phyloP scores from a whole-genome alignment of 2,113 vertebrate genomes.

The Nibea albiflora region DNA sequence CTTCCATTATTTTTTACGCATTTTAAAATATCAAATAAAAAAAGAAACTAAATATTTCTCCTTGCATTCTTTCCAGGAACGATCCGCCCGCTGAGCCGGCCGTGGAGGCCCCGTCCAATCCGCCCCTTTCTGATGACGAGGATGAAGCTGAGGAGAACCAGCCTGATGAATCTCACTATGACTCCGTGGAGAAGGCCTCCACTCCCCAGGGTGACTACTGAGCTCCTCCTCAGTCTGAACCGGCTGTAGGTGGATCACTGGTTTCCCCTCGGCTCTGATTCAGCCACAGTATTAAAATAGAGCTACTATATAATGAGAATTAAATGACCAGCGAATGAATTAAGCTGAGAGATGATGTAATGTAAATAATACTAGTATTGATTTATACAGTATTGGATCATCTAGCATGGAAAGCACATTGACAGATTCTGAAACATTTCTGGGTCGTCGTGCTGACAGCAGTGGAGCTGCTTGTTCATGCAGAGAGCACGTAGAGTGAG shows the following conservation, averaged over 20 bases:
- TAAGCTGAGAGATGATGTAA: constrained; percentile 11
- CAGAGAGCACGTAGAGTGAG: not conserved
- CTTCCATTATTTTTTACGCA: not conserved
- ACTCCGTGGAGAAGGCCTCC: constrained; percentile 53
- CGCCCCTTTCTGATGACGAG: constrained; percentile 53
- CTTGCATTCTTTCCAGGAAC: not conserved
- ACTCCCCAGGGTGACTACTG: constrained; percentile 9
- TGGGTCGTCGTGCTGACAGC: not conserved
- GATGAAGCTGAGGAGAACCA: constrained; percentile 24
- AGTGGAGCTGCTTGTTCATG: not conserved
- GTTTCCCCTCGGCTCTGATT: constrained; percentile 19
- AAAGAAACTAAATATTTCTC: not conserved
- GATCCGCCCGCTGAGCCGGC: constrained; percentile 33
- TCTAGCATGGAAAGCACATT: not conserved
- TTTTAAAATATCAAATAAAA: not conserved
- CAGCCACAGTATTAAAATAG: not conserved
- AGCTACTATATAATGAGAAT: not conserved
- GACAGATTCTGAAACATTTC: not conserved
- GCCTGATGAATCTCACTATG: constrained; percentile 53
- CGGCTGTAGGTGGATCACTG: constrained; percentile 6
- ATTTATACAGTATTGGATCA: constrained; percentile 17
- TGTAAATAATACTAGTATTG: constrained; percentile 24
- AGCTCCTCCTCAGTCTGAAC: not conserved
- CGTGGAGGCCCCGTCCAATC: constrained; percentile 56
- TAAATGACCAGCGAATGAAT: constrained; percentile 5